Evolutionary conservation across 2,888 invertebrate species (phyloP).

Genomic region (Carabus problematicus): DNA sequence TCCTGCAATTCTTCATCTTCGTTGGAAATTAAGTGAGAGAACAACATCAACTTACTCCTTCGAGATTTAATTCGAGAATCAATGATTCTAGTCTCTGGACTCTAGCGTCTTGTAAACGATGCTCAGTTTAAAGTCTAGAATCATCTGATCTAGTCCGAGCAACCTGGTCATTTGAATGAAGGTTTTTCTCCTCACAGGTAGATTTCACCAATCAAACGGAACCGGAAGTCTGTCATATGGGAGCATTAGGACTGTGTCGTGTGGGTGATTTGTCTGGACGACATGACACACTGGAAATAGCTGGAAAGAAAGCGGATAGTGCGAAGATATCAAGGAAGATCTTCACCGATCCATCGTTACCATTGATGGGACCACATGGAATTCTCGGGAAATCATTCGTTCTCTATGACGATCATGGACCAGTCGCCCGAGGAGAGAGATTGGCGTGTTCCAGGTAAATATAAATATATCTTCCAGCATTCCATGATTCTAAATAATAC

Average conservation of each 20-base stretch:
- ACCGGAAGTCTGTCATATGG: constrained; percentile 65
- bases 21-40: no score
- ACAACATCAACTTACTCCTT: no score
- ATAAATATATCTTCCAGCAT: no score
- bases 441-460: constrained; percentile 86
- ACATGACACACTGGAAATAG: constrained; percentile 74
- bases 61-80: no score
- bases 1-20: no score
- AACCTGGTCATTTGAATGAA: no score
- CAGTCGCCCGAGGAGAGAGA: constrained; percentile 85
- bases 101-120: no score
- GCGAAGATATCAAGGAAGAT: constrained; percentile 72
- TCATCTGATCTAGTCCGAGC: no score
- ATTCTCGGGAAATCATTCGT: constrained; percentile 84
- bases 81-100: no score
- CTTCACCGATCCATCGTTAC: constrained; percentile 80
- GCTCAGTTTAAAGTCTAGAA: no score
- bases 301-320: constrained; percentile 74
- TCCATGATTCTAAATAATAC: constrained; percentile 4
- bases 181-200: no score
- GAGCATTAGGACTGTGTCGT: constrained; percentile 69
- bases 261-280: constrained; percentile 81
- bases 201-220: constrained; percentile 68
- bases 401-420: constrained; percentile 86
- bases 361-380: constrained; percentile 76